Percentiles rank a stretch among this genome's conserved stretches.
Evolutionary conservation across 2,797 vertebrate species (phyloP).

Genomic region (Squalus acanthias): DNA sequence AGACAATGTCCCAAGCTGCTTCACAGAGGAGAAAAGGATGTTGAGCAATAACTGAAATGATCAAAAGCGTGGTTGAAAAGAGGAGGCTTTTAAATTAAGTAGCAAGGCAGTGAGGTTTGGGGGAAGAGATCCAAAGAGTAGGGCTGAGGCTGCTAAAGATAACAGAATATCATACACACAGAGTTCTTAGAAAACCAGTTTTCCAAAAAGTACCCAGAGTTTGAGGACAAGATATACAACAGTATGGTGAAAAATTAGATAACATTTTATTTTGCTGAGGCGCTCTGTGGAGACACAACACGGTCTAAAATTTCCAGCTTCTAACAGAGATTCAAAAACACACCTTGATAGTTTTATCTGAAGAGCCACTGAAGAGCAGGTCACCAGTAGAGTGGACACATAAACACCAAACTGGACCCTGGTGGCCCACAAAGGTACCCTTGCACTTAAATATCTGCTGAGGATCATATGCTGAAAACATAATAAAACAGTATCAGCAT

Average conservation of each 20-base stretch:
- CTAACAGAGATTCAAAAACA: constrained; percentile 30
- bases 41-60: neutral
- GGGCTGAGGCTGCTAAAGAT: neutral
- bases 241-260: neutral
- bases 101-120: neutral
- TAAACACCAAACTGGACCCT: constrained; percentile 95
- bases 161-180: neutral
- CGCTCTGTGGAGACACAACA: neutral
- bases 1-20: neutral
- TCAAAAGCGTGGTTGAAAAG: neutral
- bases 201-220: neutral
- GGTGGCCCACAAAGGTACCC: constrained; percentile 95
- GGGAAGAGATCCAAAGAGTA: neutral
- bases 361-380: constrained; percentile 94
- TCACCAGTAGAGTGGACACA: constrained; percentile 97
- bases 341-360: constrained; percentile 98
- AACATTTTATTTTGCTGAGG: neutral
- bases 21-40: neutral
- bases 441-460: constrained; percentile 99
- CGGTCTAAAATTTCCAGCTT: neutral
- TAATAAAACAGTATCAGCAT: neutral
- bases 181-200: neutral
- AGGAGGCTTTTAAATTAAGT: neutral
- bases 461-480: constrained; percentile 82
- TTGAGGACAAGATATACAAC: neutral